Base-by-base conservation (phyloP, 1,140 invertebrate species). In the Drosophila varians region DNA sequence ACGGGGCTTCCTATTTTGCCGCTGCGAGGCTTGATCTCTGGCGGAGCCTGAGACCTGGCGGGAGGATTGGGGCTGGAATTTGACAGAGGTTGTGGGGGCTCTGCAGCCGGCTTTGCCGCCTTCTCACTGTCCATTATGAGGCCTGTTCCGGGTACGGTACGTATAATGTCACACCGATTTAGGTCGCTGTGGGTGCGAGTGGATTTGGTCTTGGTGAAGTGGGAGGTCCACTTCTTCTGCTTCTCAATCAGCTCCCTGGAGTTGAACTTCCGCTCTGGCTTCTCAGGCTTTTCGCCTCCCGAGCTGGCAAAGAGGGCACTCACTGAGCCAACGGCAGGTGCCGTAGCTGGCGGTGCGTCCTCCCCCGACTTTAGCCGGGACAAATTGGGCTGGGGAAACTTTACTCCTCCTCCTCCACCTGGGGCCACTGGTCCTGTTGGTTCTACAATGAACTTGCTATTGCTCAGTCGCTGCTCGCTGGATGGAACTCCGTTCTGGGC, bases 191-290 rank as follows among this genome's bases (percentile, higher is more conserved):
- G 93, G 56, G 93, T 94, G 26, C 94, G 92, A 54, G 92, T 92
- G 2, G 93, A 92, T 68, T 94, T 92, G 11, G 94, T 93, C 91
- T 96, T 96, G 18, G 95, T 95, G 87, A 97, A 97, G 91, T 97
- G 96, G 42, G 96, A 95, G 2, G 96, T 97, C 96, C 96, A 97
- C 91, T 97, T 97, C 80, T 95, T 95, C 76, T 97, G 96, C 77
- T 97, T 97, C 90, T 97, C 96, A 36, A 97, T 97, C 9, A 97
- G 91, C 90, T 97, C 96, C 52, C 96, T 95, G 6, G 94, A 95
- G 77, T 96, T 97, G 60, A 97, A 94, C 74, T 96, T 95, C 25
- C 95, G 92, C 87, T 96, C 96, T 1, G 95, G 95, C 91, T 96
- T 96, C 62, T 96, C 95, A 0, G 95, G 95, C 56, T 93, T 93